Percentiles rank a stretch among this genome's conserved stretches.
Conservation (phyloP, 2,113 vertebrate species). For the Columbina picui region DNA sequence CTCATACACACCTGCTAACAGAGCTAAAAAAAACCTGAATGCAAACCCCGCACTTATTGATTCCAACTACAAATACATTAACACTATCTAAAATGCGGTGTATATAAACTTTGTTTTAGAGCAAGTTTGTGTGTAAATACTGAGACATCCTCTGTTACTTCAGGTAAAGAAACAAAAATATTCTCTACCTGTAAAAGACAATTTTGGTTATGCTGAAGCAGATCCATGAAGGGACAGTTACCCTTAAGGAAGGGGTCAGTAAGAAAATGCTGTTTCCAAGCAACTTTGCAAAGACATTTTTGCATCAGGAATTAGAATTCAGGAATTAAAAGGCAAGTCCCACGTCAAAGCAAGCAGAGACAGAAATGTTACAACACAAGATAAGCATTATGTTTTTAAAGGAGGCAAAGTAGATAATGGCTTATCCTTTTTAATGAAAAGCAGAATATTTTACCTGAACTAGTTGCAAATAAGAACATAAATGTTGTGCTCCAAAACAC, state of each 20-base stretch:
- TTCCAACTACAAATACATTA: not conserved
- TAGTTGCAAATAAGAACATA: not conserved
- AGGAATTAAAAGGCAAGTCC: not conserved
- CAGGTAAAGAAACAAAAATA: not conserved
- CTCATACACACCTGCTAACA: not conserved
- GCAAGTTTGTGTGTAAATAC: not conserved
- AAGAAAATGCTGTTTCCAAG: not conserved
- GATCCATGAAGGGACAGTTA: not conserved
- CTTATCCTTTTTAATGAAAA: not conserved
- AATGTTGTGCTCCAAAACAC: not conserved
- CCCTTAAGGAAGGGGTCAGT: not conserved
- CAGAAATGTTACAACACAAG: not conserved
- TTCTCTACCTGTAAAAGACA: not conserved
- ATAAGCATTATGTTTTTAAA: not conserved
- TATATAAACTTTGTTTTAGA: not conserved
- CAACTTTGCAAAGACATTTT: not conserved
- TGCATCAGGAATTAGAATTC: not conserved
- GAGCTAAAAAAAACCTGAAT: not conserved
- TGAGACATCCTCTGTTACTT: not conserved
- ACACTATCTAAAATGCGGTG: not conserved
- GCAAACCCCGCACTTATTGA: not conserved
- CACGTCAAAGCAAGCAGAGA: not conserved
- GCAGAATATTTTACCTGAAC: not conserved
- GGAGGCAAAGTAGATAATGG: not conserved
- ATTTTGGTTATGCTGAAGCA: not conserved